Conservation (phyloP, 2,797 vertebrate genomes). For the Fringilla coelebs region DNA sequence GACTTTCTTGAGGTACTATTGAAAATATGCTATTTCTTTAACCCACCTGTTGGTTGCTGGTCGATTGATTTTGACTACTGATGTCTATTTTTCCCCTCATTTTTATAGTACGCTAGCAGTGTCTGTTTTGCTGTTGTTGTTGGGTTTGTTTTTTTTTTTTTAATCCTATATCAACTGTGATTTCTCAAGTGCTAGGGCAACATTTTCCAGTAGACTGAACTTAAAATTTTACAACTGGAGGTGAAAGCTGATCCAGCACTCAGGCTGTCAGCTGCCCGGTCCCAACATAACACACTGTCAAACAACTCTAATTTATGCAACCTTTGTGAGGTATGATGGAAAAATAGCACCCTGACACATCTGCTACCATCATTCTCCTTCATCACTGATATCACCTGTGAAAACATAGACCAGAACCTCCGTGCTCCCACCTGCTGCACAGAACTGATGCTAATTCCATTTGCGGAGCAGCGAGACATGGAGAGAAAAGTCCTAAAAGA, state of each 20-base stretch:
- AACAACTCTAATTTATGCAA: neutral
- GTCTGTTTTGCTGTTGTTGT: neutral
- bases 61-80: neutral
- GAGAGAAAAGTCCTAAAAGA: neutral
- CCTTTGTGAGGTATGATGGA: neutral
- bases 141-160: neutral
- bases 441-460: neutral
- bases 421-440: neutral
- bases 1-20: neutral
- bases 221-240: neutral
- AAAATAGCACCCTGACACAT: neutral
- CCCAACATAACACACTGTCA: neutral
- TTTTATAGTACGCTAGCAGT: neutral
- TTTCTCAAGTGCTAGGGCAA: neutral
- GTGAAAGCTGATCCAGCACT: neutral
- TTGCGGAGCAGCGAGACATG: neutral
- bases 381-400: neutral
- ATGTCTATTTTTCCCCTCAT: fast-evolving
- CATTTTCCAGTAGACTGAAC: neutral
- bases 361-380: neutral
- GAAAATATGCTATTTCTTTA: neutral
- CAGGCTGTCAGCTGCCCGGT: neutral
- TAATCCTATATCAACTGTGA: neutral
- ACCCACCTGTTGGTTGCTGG: fast-evolving
- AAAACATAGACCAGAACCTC: neutral